Evolutionary conservation across 2,888 invertebrate genomes (phyloP).

Genomic region (Amiota communis): DNA sequence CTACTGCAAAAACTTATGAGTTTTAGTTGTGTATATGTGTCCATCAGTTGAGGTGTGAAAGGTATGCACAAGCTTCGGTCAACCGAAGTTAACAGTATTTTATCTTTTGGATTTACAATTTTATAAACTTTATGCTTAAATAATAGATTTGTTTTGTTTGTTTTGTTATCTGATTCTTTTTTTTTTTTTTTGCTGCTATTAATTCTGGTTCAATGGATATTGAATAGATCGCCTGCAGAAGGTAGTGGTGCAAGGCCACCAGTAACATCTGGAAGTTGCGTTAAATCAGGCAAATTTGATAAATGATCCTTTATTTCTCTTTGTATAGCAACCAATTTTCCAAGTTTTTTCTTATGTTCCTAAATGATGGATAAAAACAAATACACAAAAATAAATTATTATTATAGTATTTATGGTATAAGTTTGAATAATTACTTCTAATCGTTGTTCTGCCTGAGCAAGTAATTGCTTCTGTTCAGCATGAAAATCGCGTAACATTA

Average conservation of each 20-base stretch:
- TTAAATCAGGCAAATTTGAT: slow-evolving; percentile 93
- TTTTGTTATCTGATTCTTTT: neutral
- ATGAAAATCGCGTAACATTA: slow-evolving; percentile 91
- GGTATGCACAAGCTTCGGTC: too few species aligned
- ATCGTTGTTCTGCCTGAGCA: slow-evolving; percentile 87
- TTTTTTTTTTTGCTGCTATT: neutral
- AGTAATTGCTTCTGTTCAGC: slow-evolving; percentile 89
- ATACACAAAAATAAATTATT: too few species aligned
- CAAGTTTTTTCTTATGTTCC: slow-evolving; percentile 93
- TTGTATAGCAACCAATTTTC: slow-evolving; percentile 88
- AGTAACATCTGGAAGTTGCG: slow-evolving; percentile 91
- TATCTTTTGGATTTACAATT: too few species aligned
- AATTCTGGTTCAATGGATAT: slow-evolving; percentile 73
- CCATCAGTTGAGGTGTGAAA: too few species aligned
- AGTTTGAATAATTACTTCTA: slow-evolving; percentile 79
- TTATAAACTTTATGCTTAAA: neutral
- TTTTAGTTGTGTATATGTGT: too few species aligned
- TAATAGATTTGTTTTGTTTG: neutral
- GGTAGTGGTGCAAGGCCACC: slow-evolving; percentile 94
- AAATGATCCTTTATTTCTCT: slow-evolving; percentile 94
- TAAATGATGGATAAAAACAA: slow-evolving; percentile 69
- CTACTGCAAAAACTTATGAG: too few species aligned
- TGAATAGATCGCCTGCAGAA: slow-evolving; percentile 95
- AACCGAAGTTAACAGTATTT: too few species aligned
- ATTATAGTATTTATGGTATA: too few species aligned